Base-by-base conservation (phyloP, 2,797 vertebrate species). In the Leptatherina wallacei region DNA sequence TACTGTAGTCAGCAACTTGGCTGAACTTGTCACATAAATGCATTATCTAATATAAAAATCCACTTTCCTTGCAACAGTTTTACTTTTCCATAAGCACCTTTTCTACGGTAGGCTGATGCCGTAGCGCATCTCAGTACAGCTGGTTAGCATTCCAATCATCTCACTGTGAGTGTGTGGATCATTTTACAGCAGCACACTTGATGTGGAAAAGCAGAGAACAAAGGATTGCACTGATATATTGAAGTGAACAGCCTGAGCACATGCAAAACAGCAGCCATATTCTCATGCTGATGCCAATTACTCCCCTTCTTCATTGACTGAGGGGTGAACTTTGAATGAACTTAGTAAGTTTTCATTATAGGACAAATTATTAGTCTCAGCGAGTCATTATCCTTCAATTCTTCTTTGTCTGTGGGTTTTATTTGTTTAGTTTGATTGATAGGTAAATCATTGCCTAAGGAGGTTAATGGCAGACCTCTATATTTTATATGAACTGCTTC, bases 151-250 rank as follows among this genome's bases (percentile, higher is more conserved):
- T 88, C 82, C 73, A 69, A 61, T 82, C 83, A 69, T 78, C 67
- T 69, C 64, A 65, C 49, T 60, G 57, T 18, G 65, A 56, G 67
- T 13, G 33, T 73, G 71, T 24, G 69, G 82, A 84, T 88, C 82
- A 71, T 89, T 68, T 71, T 75, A 61, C 75, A 64, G 80, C 64
- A 79, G 74, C 68, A 22, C 85, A 87, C 84, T 89, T 91, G 87
- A 90, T 54, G 76, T 83, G 71, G 76, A 76, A 63, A 82, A 78
- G 64, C 70, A 71, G 72, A 76, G 67, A 76, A 79, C 65, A 68
- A 75, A 80, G 84, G 85, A 85, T 86, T 73, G 81, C 73, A 63
- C 64, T 78, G 89, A 92, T 85, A 66, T 91, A 89, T 92, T 79
- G 83, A 84, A 83, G 82, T 78, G 75, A 81, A 75, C 72, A 78